A percentile compares a stretch with the other conserved stretches of the same genome.
Conservation (phyloP, 2,797 vertebrate species). For the Eremophila alpestris region DNA sequence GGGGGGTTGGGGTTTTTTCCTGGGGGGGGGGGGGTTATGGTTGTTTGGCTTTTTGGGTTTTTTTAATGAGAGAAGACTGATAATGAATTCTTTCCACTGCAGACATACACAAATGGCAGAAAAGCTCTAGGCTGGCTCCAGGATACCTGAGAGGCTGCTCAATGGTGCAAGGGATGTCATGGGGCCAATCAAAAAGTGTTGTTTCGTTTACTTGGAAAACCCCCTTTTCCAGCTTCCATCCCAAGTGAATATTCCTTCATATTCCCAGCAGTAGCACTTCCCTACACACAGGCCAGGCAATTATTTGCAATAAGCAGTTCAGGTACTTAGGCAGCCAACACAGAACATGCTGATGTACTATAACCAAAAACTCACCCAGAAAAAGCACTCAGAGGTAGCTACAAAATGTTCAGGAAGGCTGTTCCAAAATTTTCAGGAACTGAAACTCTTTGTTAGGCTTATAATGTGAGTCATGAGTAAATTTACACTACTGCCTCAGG, state of each 20-base stretch:
- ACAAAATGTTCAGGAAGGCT: neutral
- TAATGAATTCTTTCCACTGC: neutral
- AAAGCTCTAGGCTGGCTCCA: neutral
- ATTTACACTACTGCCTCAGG: neutral
- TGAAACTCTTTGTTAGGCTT: neutral
- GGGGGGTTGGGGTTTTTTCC: too few species aligned
- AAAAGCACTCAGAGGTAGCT: neutral
- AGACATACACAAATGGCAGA: neutral
- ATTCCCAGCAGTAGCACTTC: neutral
- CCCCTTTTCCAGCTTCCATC: neutral
- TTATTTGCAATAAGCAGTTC: neutral
- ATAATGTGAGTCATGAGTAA: fast-evolving
- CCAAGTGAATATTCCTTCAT: neutral
- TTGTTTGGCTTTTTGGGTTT: too few species aligned
- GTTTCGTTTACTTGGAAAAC: neutral
- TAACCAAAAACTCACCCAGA: neutral
- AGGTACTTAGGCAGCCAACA: neutral
- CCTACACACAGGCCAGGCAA: neutral
- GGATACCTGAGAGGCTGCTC: neutral
- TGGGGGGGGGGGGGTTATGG: too few species aligned
- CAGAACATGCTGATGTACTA: too few species aligned
- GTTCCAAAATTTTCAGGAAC: neutral
- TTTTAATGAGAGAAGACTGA: neutral
- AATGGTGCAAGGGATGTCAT: fast-evolving
- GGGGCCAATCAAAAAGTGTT: neutral